Base-by-base conservation (phyloP, 2,888 invertebrate genomes). In the Erebia palarica region DNA sequence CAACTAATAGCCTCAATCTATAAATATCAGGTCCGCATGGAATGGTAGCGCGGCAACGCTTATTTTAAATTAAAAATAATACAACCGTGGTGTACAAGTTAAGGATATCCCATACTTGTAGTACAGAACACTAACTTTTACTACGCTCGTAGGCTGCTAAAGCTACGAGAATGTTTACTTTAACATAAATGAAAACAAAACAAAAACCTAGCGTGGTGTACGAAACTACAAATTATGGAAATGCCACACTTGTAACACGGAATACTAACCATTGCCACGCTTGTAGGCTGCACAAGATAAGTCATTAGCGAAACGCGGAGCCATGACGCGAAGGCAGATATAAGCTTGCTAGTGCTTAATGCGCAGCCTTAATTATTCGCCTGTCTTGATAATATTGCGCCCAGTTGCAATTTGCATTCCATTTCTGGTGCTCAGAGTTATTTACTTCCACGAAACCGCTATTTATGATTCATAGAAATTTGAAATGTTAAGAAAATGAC, bases 301-400 rank as follows among this genome's bases (percentile, higher is more conserved):
- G 68, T 60, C 68, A 61, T 68, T 68, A 68, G 68, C 60, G 42
- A 16, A 60, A 59, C 21, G 51, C 53, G 44, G 44, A 63, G 16
- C 68, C 68, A 47, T 57, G 68, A 69, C 68, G 63, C 21, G 68
- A 44, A 69, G 47, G 53, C 63, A 69, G 68, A 69, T 69, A 69
- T 57, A 58, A 64, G 64, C 58, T 65, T 55, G 27, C 53, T 53
- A 27, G 61, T 55, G 42, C 44, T 69, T 58, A 69, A 65, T 69
- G 69, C 63, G 64, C 64, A 21, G 49, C 57, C 47, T 64, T 69
- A 69, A 64, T 69, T 69, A 69, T 49, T 69, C 58, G 64, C 49
- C 63, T 64, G 57, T 64, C 64, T 69, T 69, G 65, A 65, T 58
- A 58, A 63, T 69, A 69, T 64, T 68, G 51, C 16, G 64, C 64